phyloP scores from a whole-genome alignment of 2,888 invertebrate genomes.

The Nephrocerus scutellatus region DNA sequence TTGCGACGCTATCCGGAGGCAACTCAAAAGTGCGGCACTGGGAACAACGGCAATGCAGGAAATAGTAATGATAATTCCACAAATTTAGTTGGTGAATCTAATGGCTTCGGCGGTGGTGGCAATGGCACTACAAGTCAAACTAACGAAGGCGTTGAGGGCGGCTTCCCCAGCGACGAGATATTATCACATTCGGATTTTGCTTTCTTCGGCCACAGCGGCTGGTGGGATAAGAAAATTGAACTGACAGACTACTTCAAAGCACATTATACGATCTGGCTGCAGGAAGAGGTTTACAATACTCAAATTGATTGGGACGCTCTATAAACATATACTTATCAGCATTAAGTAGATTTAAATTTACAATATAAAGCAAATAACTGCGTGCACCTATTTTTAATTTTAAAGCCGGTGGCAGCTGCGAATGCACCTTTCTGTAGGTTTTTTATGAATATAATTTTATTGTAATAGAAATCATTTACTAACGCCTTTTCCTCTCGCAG shows the following conservation, averaged over 20 bases:
- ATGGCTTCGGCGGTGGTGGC: constrained; percentile 22
- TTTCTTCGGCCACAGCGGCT: constrained; percentile 45
- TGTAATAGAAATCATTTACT: neutral
- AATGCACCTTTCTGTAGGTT: neutral
- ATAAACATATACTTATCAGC: constrained; percentile 23
- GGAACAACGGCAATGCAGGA: constrained; percentile 35
- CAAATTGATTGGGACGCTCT: constrained; percentile 69
- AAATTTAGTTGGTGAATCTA: constrained; percentile 30
- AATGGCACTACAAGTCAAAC: constrained; percentile 29
- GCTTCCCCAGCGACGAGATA: constrained; percentile 44
- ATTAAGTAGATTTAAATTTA: too few species aligned
- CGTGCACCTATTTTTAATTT: too few species aligned
- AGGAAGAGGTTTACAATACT: constrained; percentile 90
- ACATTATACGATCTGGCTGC: constrained; percentile 91
- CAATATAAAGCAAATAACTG: too few species aligned
- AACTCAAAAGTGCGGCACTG: constrained; percentile 43
- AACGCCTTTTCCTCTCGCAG: too few species aligned
- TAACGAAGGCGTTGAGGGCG: constrained; percentile 41
- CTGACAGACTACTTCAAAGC: constrained; percentile 88
- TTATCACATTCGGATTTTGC: constrained; percentile 45
- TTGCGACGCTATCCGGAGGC: constrained; percentile 73
- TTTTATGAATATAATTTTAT: neutral
- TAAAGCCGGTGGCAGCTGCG: neutral
- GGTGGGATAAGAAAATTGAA: constrained; percentile 53
- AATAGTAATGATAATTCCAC: constrained; percentile 39